These are phyloP conservation scores for Ctenicera cuprea DNA, from an alignment of 2,888 invertebrate species.

Conservation along the genomic window DNA sequence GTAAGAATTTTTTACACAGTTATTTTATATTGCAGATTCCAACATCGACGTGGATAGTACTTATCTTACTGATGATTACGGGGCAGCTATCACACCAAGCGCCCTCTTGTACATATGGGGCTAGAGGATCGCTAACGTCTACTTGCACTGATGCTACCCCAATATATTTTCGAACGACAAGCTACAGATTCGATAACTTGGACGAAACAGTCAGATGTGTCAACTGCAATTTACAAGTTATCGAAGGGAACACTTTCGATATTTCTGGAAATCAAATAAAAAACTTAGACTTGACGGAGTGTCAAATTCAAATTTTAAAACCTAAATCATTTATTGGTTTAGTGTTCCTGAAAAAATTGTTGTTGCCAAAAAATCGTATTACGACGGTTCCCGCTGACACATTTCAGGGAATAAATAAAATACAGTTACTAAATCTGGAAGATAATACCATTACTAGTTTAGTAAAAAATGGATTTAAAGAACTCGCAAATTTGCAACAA, in stretches of 20 bases:
- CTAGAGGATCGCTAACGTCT: constrained; percentile 70
- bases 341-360: constrained; percentile 66
- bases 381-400: constrained; percentile 65
- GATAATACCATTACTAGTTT: constrained; percentile 66
- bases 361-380: constrained; percentile 65
- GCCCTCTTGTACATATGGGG: constrained; percentile 70
- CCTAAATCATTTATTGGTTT: constrained; percentile 68
- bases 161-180: constrained; percentile 66
- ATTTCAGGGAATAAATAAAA: constrained; percentile 68
- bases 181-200: constrained; percentile 69
- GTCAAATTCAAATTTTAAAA: constrained; percentile 63
- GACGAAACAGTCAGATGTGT: constrained; percentile 69
- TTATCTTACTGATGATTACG: not conserved
- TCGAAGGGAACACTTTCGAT: constrained; percentile 68
- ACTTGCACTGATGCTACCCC: constrained; percentile 69
- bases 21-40: not conserved
- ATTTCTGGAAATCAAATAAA: constrained; percentile 69
- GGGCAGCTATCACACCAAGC: constrained; percentile 1
- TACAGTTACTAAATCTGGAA: constrained; percentile 64
- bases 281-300: constrained; percentile 63
- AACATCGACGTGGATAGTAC: not conserved
- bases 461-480: constrained; percentile 65
- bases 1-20: not conserved
- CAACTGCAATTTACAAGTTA: constrained; percentile 64
- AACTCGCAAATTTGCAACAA: constrained; percentile 63